Percentiles rank a stretch among this genome's conserved stretches.
Conservation (phyloP, 2,888 invertebrate species). For the Acleris sparsana region DNA sequence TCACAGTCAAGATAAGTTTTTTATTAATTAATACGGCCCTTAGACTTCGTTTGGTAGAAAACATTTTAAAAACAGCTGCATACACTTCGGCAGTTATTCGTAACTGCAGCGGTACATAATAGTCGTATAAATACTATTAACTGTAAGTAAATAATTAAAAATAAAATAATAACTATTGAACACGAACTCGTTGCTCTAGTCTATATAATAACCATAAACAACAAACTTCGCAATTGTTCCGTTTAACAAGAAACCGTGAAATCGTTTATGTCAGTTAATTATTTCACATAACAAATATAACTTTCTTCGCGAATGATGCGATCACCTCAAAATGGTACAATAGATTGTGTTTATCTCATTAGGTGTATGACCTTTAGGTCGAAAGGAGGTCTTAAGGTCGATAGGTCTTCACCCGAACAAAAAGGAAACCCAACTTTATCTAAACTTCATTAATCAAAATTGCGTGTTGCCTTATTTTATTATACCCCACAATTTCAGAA, state of each 20-base stretch:
- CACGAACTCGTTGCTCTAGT: background rate
- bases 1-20: too few species aligned
- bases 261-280: background rate
- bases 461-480: constrained; percentile 31
- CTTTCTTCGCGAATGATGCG: constrained; percentile 15
- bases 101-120: too few species aligned
- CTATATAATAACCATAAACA: background rate
- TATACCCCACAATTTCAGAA: constrained; percentile 35
- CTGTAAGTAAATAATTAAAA: background rate
- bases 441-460: constrained; percentile 39
- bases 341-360: constrained; percentile 28
- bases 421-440: constrained; percentile 28
- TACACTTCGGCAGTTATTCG: too few species aligned
- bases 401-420: constrained; percentile 32
- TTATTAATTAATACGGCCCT: too few species aligned
- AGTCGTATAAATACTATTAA: background rate
- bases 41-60: too few species aligned
- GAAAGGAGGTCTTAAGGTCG: constrained; percentile 19
- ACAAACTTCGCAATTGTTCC: background rate
- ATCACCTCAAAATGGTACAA: constrained; percentile 20
- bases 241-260: background rate
- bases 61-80: too few species aligned
- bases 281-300: constrained; percentile 1
- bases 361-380: constrained; percentile 19
- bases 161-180: background rate